Evolutionary conservation across 2,888 invertebrate species (phyloP).

Genomic region (Meta bourneti): DNA sequence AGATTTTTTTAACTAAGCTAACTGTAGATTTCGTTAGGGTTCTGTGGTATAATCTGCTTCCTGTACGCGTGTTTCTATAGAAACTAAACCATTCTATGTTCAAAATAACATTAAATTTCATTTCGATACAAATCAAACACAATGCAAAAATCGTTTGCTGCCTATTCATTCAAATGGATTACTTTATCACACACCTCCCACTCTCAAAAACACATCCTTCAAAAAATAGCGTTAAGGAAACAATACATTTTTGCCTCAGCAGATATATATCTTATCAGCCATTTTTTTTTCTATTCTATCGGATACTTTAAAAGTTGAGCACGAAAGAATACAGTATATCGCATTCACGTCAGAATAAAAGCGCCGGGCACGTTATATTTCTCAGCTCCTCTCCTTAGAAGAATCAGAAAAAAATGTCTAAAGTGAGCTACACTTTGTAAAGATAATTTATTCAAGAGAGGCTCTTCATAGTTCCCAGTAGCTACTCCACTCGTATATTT

Average conservation of each 20-base stretch:
- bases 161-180: no score
- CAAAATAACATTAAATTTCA: no score
- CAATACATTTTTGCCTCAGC: not conserved
- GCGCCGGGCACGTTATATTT: not conserved
- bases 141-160: no score
- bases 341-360: conserved; percentile 8
- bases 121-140: no score
- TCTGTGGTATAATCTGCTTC: no score
- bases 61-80: no score
- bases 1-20: no score
- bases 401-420: not conserved
- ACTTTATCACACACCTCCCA: not conserved
- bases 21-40: no score
- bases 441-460: conserved; percentile 42
- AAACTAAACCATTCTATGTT: no score
- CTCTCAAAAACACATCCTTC: not conserved
- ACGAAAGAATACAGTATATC: not conserved
- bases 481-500: conserved; percentile 13
- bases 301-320: not conserved
- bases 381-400: not conserved
- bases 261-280: not conserved
- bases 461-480: conserved; percentile 5
- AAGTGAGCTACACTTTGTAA: conserved; percentile 13
- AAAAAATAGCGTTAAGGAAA: not conserved
- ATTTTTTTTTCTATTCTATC: not conserved